Conservation (phyloP, 2,888 invertebrate species). For the Eulithis testata region DNA sequence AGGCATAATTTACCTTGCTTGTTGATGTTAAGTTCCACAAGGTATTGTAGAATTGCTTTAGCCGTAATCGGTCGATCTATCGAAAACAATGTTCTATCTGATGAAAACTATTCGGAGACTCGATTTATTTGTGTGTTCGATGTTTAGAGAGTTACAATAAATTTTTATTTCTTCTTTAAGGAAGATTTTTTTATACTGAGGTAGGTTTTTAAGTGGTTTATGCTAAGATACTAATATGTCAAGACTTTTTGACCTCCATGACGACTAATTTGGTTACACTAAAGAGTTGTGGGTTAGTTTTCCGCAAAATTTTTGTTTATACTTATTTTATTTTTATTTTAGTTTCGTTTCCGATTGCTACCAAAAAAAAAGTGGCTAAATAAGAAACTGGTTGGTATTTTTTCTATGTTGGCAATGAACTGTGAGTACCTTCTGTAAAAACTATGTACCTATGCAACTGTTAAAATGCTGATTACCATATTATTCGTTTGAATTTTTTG, state of each 20-base stretch:
- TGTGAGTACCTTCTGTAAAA: too few relatives aligned
- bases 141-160: constrained; percentile 28
- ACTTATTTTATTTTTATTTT: too few relatives aligned
- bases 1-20: not conserved
- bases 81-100: constrained; percentile 33
- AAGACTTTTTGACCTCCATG: not conserved
- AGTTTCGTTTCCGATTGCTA: too few relatives aligned
- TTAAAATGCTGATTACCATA: too few relatives aligned
- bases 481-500: too few relatives aligned
- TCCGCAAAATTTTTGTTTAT: too few relatives aligned
- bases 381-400: too few relatives aligned
- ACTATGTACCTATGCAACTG: too few relatives aligned
- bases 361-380: too few relatives aligned
- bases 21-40: not conserved
- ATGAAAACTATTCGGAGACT: constrained; percentile 24
- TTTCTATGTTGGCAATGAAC: too few relatives aligned
- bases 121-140: constrained; percentile 30
- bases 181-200: constrained; percentile 11
- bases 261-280: too few relatives aligned
- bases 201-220: not conserved
- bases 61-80: constrained; percentile 41
- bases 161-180: constrained; percentile 25
- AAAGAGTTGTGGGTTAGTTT: too few relatives aligned
- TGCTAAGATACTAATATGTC: constrained; percentile 6
- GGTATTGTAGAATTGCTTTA: constrained; percentile 41